Evolutionary conservation across 2,113 vertebrate species (phyloP).

Genomic region (Excalfactoria chinensis): DNA sequence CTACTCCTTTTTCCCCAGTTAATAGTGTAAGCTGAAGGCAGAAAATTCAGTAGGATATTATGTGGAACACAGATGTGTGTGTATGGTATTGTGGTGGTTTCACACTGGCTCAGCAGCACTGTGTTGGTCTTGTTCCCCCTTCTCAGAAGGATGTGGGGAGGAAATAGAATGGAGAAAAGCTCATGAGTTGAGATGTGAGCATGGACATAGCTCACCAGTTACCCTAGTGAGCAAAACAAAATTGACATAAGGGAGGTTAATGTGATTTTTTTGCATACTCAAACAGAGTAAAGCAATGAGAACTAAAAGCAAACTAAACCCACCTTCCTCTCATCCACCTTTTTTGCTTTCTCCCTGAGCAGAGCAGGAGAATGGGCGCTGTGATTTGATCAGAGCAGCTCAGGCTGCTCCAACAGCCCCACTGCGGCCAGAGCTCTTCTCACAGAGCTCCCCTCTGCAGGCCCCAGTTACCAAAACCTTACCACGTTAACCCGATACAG

Average conservation of each 20-base stretch:
- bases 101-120: not conserved
- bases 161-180: not conserved
- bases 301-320: not conserved
- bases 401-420: not conserved
- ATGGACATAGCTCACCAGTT: not conserved
- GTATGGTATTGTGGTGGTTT: not conserved
- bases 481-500: not conserved
- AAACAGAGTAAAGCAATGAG: not conserved
- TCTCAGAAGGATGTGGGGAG: not conserved
- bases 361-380: not conserved
- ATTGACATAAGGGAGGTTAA: not conserved
- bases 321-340: not conserved
- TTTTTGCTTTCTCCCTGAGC: not conserved
- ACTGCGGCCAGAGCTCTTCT: not conserved
- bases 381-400: not conserved
- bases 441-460: not conserved
- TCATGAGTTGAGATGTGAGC: not conserved
- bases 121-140: not conserved
- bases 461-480: not conserved
- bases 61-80: not conserved
- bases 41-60: not conserved
- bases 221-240: not conserved
- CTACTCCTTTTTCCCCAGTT: not conserved
- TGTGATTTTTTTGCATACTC: not conserved
- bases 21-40: not conserved